These are phyloP conservation scores for Petrocephalus zakoni DNA, from an alignment of 2,113 vertebrate species.

Conservation along the genomic window DNA sequence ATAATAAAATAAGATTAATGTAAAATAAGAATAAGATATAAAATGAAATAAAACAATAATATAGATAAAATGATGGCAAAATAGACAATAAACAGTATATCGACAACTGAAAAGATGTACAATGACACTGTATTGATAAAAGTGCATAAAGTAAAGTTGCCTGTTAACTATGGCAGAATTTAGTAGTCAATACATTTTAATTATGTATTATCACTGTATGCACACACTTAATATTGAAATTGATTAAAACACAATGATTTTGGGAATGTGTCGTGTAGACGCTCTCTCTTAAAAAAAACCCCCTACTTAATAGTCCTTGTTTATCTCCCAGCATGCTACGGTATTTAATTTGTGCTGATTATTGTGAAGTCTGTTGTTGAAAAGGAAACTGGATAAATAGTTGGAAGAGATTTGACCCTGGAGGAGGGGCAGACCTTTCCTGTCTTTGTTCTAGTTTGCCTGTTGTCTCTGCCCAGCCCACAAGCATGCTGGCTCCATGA, in stretches of 20 bases:
- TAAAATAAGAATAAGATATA: background rate
- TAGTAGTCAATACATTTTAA: background rate
- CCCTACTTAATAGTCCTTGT: background rate
- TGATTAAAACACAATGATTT: background rate
- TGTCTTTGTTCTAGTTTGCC: constrained; percentile 38
- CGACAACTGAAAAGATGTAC: background rate
- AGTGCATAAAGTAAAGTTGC: background rate
- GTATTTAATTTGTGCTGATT: constrained; percentile 2
- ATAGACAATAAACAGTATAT: background rate
- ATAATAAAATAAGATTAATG: background rate
- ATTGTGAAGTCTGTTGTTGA: constrained; percentile 14
- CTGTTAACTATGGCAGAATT: background rate
- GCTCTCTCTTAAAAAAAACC: background rate
- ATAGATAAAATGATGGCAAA: background rate
- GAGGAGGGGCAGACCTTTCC: constrained; percentile 34
- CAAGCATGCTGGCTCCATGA: background rate
- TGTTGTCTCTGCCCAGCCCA: background rate
- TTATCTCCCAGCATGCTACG: background rate
- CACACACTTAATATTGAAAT: background rate
- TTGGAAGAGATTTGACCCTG: constrained; percentile 32
- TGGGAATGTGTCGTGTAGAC: background rate
- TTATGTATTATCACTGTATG: background rate
- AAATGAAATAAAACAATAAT: background rate
- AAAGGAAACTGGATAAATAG: constrained; percentile 29
- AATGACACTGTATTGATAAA: background rate